Base-by-base conservation (phyloP, 2,888 invertebrate genomes). In the Cerceris rybyensis region DNA sequence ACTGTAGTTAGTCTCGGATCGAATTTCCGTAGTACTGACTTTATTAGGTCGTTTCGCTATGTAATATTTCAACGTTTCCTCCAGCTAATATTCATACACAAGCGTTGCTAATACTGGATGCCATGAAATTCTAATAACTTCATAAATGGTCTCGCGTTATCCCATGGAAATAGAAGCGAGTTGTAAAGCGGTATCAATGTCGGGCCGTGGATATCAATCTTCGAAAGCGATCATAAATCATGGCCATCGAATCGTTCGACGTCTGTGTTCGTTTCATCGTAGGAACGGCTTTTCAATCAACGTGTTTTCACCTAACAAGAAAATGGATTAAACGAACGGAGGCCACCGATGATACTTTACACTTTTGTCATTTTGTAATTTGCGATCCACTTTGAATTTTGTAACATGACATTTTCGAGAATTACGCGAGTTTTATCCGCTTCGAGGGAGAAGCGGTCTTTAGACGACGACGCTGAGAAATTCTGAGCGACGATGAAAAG, bases 171-270 rank as follows among this genome's bases (percentile, higher is more conserved):
- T 59, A 49, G 73, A 11, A 61, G 42, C 50, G 55, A 46, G 39
- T 50, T 66, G 67, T 70, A 70, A 70, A 80, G 28, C 52, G 70
- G 70, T 58, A 74, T 80, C 78, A 78, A 75, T 75, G 78, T 57
- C 61, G 63, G 54, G 54, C 49, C 14, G 52, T 28, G 42, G 69
- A 28, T 28, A 69, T 77, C 73, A 69, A 63, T 69, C 41, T 60
- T 7, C 46, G 50, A 8, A 52, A 28, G 17, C n/a, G 43, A 41
- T 4, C 64, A 68, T 73, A 68, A 69, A 76, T 76, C 73, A 76
- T 60, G 9, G 16, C 55, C 16, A 28, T 66, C 66, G 42, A 71
- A 63, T 17, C 39, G 42, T 57, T 43, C 55, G 43, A 13, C 39
- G 9, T 65, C 54, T 70, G 64, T 64, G 8, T 58, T 73, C 49